A percentile compares a stretch with the other conserved stretches of the same genome.
Evolutionary conservation across 1,140 invertebrate genomes (phyloP).

Genomic region (Tetranychus cinnabarinus): DNA sequence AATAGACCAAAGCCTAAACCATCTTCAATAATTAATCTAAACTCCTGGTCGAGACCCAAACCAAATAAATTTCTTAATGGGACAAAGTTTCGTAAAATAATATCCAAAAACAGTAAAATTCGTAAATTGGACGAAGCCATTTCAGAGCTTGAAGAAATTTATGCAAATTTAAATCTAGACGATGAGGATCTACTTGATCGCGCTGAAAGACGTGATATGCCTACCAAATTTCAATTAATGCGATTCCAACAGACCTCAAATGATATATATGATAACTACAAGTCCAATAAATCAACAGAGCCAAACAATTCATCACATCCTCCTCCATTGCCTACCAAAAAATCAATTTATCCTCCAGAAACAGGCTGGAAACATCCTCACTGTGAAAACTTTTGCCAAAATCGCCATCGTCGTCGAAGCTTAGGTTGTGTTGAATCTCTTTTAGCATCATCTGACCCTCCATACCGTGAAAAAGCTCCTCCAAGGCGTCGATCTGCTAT

Average conservation of each 20-base stretch:
- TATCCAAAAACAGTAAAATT: neutral
- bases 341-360: neutral
- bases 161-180: conserved; percentile 36
- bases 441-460: neutral
- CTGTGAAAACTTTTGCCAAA: neutral
- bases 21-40: no score
- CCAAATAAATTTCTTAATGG: no score
- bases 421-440: neutral
- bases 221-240: conserved; percentile 22
- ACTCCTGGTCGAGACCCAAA: no score
- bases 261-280: neutral
- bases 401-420: neutral
- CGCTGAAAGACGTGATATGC: conserved; percentile 44
- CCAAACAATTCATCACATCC: neutral
- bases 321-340: neutral
- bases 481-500: conserved; percentile 21
- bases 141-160: conserved; percentile 58
- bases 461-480: conserved; percentile 14
- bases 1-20: no score
- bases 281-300: neutral
- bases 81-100: no score
- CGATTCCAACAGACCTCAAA: neutral
- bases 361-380: neutral
- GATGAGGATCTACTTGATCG: conserved; percentile 55
- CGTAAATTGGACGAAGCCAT: neutral